These are phyloP conservation scores for Temnothorax rugatulus DNA, from an alignment of 2,888 invertebrate genomes.

Conservation along the genomic window DNA sequence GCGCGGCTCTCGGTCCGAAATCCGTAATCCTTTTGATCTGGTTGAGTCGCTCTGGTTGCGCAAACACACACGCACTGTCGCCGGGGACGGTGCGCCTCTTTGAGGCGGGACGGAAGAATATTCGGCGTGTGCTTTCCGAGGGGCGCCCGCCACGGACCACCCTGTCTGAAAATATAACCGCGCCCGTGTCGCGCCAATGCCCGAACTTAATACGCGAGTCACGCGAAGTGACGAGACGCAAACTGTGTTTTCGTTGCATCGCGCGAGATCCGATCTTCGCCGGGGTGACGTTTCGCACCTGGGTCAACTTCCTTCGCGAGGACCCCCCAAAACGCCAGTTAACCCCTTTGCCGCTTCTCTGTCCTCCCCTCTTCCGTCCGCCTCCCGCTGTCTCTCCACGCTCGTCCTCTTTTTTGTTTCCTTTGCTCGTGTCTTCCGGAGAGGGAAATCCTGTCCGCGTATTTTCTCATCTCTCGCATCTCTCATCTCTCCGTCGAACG, in stretches of 20 bases:
- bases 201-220: conserved; percentile 77
- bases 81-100: conserved; percentile 37
- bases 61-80: conserved; percentile 44
- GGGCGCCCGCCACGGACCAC: conserved; percentile 68
- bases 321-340: conserved; percentile 79
- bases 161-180: conserved; percentile 69
- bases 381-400: too few species aligned
- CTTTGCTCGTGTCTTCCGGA: conserved; percentile 37
- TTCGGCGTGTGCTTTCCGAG: conserved; percentile 55
- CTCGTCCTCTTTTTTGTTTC: conserved; percentile 26
- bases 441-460: conserved; percentile 10
- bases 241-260: conserved; percentile 81
- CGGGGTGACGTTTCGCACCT: conserved; percentile 78
- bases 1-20: conserved; percentile 15
- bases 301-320: conserved; percentile 83
- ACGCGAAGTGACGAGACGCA: conserved; percentile 77
- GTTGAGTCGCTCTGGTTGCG: conserved; percentile 45
- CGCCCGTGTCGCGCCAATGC: conserved; percentile 56
- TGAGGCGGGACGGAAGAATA: conserved; percentile 45
- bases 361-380: neutral
- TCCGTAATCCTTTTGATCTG: conserved; percentile 46
- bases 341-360: conserved; percentile 69
- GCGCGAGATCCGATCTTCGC: conserved; percentile 74
- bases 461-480: neutral
- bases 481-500: neutral